Percentiles rank a stretch among this genome's conserved stretches.
phyloP scores from a whole-genome alignment of 1,140 invertebrate species.

The Pseudomyrmex sp. region DNA sequence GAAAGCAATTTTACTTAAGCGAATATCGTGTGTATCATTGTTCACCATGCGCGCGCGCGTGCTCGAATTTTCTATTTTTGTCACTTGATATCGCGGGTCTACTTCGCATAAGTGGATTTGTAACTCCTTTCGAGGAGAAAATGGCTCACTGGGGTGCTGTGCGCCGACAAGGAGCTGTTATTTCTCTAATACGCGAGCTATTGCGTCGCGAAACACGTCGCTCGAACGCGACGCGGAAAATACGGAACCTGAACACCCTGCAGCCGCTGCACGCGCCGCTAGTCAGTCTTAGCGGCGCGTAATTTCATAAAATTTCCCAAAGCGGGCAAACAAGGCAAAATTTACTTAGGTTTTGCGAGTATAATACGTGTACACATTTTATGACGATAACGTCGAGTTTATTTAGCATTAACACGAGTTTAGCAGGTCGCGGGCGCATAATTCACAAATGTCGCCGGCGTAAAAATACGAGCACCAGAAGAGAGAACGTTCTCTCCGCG shows the following conservation, averaged over 20 bases:
- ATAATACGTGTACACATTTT: slow-evolving; percentile 27
- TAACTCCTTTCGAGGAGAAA: not conserved
- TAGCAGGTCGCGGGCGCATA: slow-evolving; percentile 1
- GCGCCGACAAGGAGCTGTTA: not conserved
- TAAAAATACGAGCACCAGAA: slow-evolving; percentile 9
- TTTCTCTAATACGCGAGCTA: slow-evolving; percentile 21
- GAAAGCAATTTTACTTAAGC: not conserved
- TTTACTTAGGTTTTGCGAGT: slow-evolving; percentile 45
- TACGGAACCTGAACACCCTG: not conserved
- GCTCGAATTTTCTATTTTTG: slow-evolving; percentile 6
- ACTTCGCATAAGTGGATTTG: slow-evolving; percentile 26
- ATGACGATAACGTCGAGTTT: slow-evolving; percentile 30
- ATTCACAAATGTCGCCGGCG: slow-evolving; percentile 5
- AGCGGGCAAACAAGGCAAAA: slow-evolving; percentile 30
- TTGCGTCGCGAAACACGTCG: not conserved
- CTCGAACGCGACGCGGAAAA: slow-evolving; percentile 30
- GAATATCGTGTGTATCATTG: not conserved
- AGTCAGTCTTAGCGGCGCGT: not conserved
- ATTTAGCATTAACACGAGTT: slow-evolving; percentile 43
- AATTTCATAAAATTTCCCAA: slow-evolving; percentile 57
- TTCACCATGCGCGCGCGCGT: not conserved
- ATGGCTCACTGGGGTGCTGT: not conserved
- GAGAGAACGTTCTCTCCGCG: not conserved
- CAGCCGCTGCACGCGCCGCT: not conserved
- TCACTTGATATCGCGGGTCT: not conserved